These are phyloP conservation scores for Pristionchus japonicus DNA, from an alignment of 2,888 invertebrate species.

Conservation along the genomic window DNA sequence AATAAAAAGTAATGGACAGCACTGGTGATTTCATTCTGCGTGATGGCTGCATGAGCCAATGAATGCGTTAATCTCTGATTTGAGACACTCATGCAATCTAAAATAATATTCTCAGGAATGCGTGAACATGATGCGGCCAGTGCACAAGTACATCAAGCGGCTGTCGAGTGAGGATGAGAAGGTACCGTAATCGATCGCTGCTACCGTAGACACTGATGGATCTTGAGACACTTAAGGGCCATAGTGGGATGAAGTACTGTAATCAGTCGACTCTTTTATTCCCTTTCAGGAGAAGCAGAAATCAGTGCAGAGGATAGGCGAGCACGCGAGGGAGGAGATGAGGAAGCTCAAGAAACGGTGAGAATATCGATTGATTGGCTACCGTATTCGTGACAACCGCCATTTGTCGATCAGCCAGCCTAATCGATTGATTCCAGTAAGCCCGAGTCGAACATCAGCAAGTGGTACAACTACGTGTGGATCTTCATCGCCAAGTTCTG, in stretches of 20 bases:
- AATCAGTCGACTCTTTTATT: no score
- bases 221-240: no score
- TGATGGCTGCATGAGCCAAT: background rate
- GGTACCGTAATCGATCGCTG: no score
- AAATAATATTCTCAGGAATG: conserved; percentile 63
- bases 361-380: background rate
- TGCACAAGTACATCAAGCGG: conserved; percentile 70
- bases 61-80: background rate
- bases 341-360: conserved; percentile 52
- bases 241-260: no score
- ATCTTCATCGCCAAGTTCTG: conserved; percentile 70
- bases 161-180: conserved; percentile 51
- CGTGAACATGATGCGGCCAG: conserved; percentile 67
- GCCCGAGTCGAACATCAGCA: conserved; percentile 58
- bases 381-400: background rate
- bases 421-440: conserved; percentile 49
- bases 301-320: conserved; percentile 65
- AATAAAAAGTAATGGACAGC: background rate
- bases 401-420: background rate
- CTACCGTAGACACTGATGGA: no score
- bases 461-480: conserved; percentile 68
- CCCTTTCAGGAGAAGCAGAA: conserved; percentile 52
- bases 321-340: conserved; percentile 61
- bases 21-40: background rate
- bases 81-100: background rate